Evolutionary conservation across 2,113 vertebrate genomes (phyloP).

Genomic region (Atractosteus spatula): DNA sequence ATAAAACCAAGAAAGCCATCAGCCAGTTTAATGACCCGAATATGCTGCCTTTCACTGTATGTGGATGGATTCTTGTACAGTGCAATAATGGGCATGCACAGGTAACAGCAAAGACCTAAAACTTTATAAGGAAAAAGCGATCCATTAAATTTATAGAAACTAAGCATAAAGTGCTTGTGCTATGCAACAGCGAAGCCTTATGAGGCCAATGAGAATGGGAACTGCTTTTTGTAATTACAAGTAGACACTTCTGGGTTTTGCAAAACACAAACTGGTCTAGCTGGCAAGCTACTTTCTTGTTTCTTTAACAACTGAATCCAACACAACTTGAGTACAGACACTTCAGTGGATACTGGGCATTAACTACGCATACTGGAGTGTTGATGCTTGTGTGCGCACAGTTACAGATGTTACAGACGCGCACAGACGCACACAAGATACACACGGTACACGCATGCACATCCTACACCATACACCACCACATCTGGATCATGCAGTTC

Average conservation of each 20-base stretch:
- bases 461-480: conserved; percentile 1
- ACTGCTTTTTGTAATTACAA: too few species aligned
- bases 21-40: conserved; percentile 7
- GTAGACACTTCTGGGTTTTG: too few species aligned
- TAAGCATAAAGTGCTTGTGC: too few species aligned
- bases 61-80: background rate
- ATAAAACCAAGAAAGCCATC: conserved; percentile 37
- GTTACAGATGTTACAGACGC: background rate
- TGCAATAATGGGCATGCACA: background rate
- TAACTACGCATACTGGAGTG: background rate
- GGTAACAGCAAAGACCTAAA: too few species aligned
- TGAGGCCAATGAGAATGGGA: too few species aligned
- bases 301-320: conserved; percentile 21
- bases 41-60: too few species aligned
- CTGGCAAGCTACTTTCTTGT: conserved; percentile 24
- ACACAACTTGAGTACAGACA: conserved; percentile 1
- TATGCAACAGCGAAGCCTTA: background rate
- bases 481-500: conserved; percentile 13
- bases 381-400: background rate
- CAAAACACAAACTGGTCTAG: background rate
- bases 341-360: background rate
- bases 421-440: conserved; percentile 7
- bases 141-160: too few species aligned
- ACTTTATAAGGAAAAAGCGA: too few species aligned
- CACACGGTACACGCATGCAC: conserved; percentile 13